Base-by-base conservation (phyloP, 1,140 invertebrate genomes). In the Colletes gigas region DNA sequence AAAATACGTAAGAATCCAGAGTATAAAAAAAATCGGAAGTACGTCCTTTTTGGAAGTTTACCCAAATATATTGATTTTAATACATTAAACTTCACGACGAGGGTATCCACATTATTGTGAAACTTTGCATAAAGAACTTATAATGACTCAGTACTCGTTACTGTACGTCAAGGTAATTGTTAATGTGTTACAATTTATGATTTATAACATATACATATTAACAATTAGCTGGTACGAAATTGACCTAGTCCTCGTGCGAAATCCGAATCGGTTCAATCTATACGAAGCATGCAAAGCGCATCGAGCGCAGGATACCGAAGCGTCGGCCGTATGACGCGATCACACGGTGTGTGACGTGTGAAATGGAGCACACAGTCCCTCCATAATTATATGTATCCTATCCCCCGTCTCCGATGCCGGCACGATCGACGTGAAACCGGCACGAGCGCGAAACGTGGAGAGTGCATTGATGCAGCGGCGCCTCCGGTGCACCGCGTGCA, bases 371-470 rank as follows among this genome's bases (percentile, higher is more conserved):
- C 88, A 82, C 88, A 82, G 85, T 81, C 82, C 81, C 72, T 87
- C 85, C 88, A 90, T 93, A 93, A 93, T 93, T 93, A 93, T 92
- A 92, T 92, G 92, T 91, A 90, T 92, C 90, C 89, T 88, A 88
- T 90, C 88, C 89, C 87, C 87, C 85, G 84, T 89, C 86, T 63
- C 85, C 74, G 73, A 78, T 71, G 78, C 55, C 66, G 79, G 62
- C 52, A 52, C 78, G 81, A 71, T 75, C 83, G 72, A 74, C 71
- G 78, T 41, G 78, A 60, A 65, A 73, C 70, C 69, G 66, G 70
- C 77, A 73, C 71, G 70, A 50, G 62, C 70, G 62, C 70, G 41
- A 73, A 79, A 79, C 78, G 78, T 59, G 52, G 71, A 71, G 75
- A 79, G 57, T 70, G 74, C 80, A 75, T 84, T 59, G 83, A 81